Evolutionary conservation across 2,888 invertebrate genomes (phyloP).

Genomic region (Torymus tubicola): DNA sequence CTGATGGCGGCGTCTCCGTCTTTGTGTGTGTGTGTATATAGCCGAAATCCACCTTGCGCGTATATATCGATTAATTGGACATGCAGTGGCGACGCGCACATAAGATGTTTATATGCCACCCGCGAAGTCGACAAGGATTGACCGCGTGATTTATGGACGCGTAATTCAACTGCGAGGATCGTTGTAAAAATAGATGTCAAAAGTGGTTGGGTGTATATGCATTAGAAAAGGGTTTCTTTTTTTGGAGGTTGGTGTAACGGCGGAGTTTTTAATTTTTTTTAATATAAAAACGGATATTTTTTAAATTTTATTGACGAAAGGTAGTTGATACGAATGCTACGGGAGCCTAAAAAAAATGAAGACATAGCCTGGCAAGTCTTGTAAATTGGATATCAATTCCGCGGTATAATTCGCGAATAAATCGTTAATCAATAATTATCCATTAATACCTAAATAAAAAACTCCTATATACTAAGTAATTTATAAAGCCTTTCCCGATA

Average conservation of each 20-base stretch:
- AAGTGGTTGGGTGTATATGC: too few relatives aligned
- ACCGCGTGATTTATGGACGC: conserved; percentile 17
- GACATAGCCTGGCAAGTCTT: too few relatives aligned
- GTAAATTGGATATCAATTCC: too few relatives aligned
- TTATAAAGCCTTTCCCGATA: conserved; percentile 1
- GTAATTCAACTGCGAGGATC: not conserved
- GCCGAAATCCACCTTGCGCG: conserved; percentile 25
- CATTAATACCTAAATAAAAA: not conserved
- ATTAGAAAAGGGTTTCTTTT: not conserved
- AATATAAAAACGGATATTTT: too few relatives aligned
- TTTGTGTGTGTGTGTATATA: too few relatives aligned
- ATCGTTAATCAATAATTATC: conserved; percentile 24
- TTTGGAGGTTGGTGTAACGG: not conserved
- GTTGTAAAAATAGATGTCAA: too few relatives aligned
- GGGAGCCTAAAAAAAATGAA: too few relatives aligned
- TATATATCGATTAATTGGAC: conserved; percentile 45
- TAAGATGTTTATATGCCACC: not conserved
- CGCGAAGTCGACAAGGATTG: conserved; percentile 9
- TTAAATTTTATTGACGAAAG: too few relatives aligned
- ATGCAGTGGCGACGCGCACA: too few relatives aligned
- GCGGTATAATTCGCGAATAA: too few relatives aligned
- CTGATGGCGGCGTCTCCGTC: conserved; percentile 33
- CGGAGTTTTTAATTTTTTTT: too few relatives aligned
- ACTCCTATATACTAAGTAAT: not conserved
- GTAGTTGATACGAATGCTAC: too few relatives aligned